Evolutionary conservation across 2,113 vertebrate species (phyloP).

Genomic region (Cariama cristata): DNA sequence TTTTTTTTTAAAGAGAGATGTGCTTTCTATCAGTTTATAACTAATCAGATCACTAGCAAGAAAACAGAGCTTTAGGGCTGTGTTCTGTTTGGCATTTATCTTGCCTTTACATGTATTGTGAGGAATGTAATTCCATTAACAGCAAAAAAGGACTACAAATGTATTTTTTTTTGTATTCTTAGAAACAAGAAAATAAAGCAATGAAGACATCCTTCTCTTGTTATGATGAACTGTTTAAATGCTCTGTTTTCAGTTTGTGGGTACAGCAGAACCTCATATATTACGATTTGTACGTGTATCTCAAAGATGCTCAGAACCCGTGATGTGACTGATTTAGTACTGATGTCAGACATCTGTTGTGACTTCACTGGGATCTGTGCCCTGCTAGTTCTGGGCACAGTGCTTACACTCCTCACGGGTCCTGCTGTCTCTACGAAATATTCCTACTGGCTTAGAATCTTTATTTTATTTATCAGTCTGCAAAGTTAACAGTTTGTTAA

Average conservation of each 20-base stretch:
- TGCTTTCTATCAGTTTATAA: not conserved
- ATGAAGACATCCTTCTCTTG: not conserved
- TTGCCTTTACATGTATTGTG: not conserved
- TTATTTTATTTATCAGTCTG: not conserved
- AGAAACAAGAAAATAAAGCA: not conserved
- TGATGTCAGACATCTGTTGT: not conserved
- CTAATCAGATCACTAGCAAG: not conserved
- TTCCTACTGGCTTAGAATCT: not conserved
- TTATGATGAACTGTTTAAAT: not conserved
- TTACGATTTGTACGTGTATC: not conserved
- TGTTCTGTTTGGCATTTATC: not conserved
- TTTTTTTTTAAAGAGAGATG: not conserved
- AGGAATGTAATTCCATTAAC: not conserved
- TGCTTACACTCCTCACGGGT: not conserved
- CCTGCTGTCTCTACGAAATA: not conserved
- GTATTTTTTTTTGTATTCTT: not conserved
- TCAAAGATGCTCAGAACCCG: not conserved
- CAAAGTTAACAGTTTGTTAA: not conserved
- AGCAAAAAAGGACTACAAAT: not conserved
- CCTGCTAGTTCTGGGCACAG: not conserved
- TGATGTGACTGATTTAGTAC: not conserved
- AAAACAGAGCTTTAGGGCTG: not conserved
- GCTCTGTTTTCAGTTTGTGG: not conserved
- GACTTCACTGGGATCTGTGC: not conserved
- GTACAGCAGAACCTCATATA: not conserved